phyloP scores from a whole-genome alignment of 2,113 vertebrate genomes.

The Odontesthes bonariensis region DNA sequence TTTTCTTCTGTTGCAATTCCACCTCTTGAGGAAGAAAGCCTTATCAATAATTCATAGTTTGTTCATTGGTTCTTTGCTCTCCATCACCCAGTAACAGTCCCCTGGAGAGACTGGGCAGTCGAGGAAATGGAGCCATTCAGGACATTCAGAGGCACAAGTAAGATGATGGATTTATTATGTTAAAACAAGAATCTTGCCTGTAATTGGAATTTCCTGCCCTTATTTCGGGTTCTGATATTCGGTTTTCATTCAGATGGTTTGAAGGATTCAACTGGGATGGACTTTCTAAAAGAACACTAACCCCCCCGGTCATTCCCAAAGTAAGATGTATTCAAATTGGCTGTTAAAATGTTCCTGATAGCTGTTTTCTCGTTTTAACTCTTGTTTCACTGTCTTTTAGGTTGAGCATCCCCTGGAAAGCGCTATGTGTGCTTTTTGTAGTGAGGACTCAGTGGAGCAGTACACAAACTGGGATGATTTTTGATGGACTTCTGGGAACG shows the following conservation, averaged over 20 bases:
- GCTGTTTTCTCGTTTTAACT: background rate
- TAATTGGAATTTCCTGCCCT: background rate
- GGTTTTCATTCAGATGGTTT: slow-evolving; percentile 79
- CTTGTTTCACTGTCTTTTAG: slow-evolving; percentile 54
- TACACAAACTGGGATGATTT: slow-evolving; percentile 79
- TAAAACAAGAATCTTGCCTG: background rate
- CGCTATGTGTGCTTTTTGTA: slow-evolving; percentile 41
- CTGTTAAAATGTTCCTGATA: background rate
- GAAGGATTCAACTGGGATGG: slow-evolving; percentile 83
- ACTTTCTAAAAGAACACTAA: slow-evolving; percentile 70
- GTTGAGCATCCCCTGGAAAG: slow-evolving; percentile 53
- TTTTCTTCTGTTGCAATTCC: slow-evolving; percentile 7
- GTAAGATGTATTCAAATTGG: slow-evolving; percentile 63
- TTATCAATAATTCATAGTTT: slow-evolving; percentile 31
- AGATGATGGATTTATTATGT: slow-evolving; percentile 44
- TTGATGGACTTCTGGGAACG: slow-evolving; percentile 53
- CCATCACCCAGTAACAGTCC: slow-evolving; percentile 77
- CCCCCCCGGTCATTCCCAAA: slow-evolving; percentile 71
- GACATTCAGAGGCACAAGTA: slow-evolving; percentile 85
- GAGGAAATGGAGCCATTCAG: slow-evolving; percentile 77
- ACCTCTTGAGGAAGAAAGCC: slow-evolving; percentile 17
- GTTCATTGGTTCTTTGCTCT: slow-evolving; percentile 43
- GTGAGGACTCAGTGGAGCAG: slow-evolving; percentile 47
- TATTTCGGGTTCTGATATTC: slow-evolving; percentile 17
- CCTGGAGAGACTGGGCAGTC: slow-evolving; percentile 79